Conservation (phyloP, 2,888 invertebrate genomes). For the Protophormia terraenovae region DNA sequence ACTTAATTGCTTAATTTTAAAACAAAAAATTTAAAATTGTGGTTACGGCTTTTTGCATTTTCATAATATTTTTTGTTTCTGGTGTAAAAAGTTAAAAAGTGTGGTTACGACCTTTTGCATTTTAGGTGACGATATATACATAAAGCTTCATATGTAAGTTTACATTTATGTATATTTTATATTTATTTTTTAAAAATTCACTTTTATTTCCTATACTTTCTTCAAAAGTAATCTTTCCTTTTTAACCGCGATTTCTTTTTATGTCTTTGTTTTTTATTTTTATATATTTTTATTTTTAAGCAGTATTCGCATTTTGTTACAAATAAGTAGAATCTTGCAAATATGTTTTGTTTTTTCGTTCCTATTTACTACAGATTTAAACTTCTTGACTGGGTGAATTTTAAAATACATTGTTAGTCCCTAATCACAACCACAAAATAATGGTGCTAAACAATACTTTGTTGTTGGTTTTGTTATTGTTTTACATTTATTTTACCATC, state of each 20-base stretch:
- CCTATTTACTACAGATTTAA: too few relatives aligned
- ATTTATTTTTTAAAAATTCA: background rate
- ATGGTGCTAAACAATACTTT: background rate
- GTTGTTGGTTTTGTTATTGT: background rate
- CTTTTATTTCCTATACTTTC: background rate
- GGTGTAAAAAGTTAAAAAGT: too few relatives aligned
- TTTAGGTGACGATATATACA: background rate
- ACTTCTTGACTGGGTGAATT: background rate
- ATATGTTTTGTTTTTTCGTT: too few relatives aligned
- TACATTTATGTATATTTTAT: background rate
- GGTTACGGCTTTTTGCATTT: too few relatives aligned
- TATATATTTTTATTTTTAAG: background rate
- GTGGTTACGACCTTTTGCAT: too few relatives aligned
- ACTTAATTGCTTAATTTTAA: too few relatives aligned
- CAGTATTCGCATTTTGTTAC: too few relatives aligned
- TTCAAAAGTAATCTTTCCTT: background rate
- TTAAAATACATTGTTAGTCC: background rate
- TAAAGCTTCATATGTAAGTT: too few relatives aligned
- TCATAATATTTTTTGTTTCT: too few relatives aligned
- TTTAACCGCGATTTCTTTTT: background rate
- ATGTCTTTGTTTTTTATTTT: background rate
- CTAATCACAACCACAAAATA: background rate
- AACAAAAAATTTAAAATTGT: too few relatives aligned
- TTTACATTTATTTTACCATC: background rate
- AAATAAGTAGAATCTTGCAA: too few relatives aligned